A percentile compares a stretch with the other conserved stretches of the same genome.
Evolutionary conservation across 1,140 invertebrate genomes (phyloP).

Genomic region (Anoplolepis gracilipes): DNA sequence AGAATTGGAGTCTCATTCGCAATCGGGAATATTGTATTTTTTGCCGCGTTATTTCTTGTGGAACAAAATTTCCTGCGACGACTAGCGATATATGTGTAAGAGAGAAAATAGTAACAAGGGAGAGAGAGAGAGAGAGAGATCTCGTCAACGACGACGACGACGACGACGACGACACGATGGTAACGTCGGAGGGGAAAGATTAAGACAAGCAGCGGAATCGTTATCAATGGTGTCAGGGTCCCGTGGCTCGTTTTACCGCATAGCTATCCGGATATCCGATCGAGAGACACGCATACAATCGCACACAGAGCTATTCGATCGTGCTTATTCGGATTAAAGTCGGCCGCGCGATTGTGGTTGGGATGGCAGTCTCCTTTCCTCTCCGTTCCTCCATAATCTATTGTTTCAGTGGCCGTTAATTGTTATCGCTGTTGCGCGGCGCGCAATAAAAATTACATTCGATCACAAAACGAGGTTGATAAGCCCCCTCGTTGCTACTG

Average conservation of each 20-base stretch:
- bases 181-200: slow-evolving; percentile 39
- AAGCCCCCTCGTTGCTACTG: slow-evolving; percentile 26
- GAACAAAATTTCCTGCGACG: slow-evolving; percentile 48
- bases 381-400: slow-evolving; percentile 45
- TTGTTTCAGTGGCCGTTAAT: slow-evolving; percentile 65
- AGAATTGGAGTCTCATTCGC: background rate
- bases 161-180: background rate
- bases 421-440: slow-evolving; percentile 60
- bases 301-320: slow-evolving; percentile 50
- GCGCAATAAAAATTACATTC: slow-evolving; percentile 58
- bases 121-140: background rate
- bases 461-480: slow-evolving; percentile 54
- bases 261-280: slow-evolving; percentile 61
- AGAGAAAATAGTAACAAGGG: background rate
- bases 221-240: slow-evolving; percentile 75
- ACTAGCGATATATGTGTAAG: background rate
- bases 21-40: background rate
- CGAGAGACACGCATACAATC: slow-evolving; percentile 6
- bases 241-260: slow-evolving; percentile 63
- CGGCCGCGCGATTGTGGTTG: slow-evolving; percentile 18
- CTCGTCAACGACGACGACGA: slow-evolving; percentile 8
- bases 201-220: slow-evolving; percentile 59
- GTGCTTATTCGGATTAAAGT: slow-evolving; percentile 56
- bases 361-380: slow-evolving; percentile 33
- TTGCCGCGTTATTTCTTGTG: slow-evolving; percentile 32